phyloP scores from a whole-genome alignment of 2,888 invertebrate genomes.

The Thereva nobilitata region DNA sequence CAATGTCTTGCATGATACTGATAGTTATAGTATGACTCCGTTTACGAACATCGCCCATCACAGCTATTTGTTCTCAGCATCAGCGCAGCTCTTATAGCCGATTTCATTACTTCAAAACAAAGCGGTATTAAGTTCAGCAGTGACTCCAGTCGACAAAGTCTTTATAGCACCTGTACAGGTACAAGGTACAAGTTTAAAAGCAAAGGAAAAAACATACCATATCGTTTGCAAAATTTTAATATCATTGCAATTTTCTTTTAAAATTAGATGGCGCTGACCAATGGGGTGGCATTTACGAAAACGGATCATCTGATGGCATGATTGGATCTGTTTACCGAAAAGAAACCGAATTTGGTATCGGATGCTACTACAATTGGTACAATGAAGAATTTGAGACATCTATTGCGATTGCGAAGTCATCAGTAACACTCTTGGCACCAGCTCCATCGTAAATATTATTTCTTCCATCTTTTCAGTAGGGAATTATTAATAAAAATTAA shows the following conservation, averaged over 20 bases:
- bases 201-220: neutral
- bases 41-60: no score
- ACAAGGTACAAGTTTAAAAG: neutral
- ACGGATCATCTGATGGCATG: slow-evolving; percentile 52
- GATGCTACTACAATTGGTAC: slow-evolving; percentile 57
- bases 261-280: slow-evolving; percentile 51
- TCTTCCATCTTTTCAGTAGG: neutral
- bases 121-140: no score
- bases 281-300: slow-evolving; percentile 54
- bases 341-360: slow-evolving; percentile 53
- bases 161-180: no score
- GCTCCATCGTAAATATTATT: slow-evolving; percentile 49
- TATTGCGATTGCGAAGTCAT: slow-evolving; percentile 51
- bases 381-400: slow-evolving; percentile 53
- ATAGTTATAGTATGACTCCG: no score
- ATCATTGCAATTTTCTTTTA: neutral
- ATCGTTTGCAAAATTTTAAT: neutral
- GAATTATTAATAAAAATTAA: neutral
- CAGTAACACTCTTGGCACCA: slow-evolving; percentile 53
- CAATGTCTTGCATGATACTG: no score
- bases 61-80: no score
- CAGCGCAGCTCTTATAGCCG: no score
- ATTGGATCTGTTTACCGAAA: slow-evolving; percentile 52
- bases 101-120: no score
- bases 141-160: no score